Base-by-base conservation (phyloP, 53 echinoderm and acorn worm species). In the Arbacia lixula region DNA sequence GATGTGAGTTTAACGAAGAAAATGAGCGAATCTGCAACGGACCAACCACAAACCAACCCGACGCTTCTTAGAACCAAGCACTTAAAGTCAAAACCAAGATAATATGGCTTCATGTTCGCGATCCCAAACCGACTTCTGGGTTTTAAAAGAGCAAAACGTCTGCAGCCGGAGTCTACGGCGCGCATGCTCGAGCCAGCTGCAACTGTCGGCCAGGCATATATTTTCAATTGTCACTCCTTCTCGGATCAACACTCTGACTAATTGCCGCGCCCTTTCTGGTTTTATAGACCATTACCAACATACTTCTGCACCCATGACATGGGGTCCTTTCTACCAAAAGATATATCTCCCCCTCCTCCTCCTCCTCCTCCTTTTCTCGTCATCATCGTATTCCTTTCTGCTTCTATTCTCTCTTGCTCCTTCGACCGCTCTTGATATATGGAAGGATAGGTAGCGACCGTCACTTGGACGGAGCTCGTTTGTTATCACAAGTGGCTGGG, bases 281-380 rank as follows among this genome's bases (percentile, higher is more conserved):
- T 63, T 81, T 81, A 81, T 81, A 81, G 62, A 64, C 82, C 82
- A 81, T 81, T 63, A 81, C 82, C 82, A 81, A 37, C 82, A 63
- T 43, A 43, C 29, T 61, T 63, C 50, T 63, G 43, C 82, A 81
- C 21, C 64, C 60, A 30, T 78, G 60, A 78, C 79, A 29, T 60
- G 38, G 60, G 60, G 16, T 60, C 38, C 29, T 78, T 21, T 22
- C 42, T 71, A 9, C 71, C 17, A 22, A 26, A 3, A 53, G 41
- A 43, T 12, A 16, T 30, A 52, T 28, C 53, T 53, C 46, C 42
- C 53, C 73, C 21, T 32, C 26, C 19, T 53, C 53, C 27, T 43
- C 33, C 53, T 74, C 74, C 34, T 26, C 30, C 22, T 46, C 40
- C 38, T 38, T 37, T 38, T 66, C 46, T 46, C 14, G 46, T 46